These are phyloP conservation scores for Ephestia elutella DNA, from an alignment of 1,140 invertebrate genomes.

Conservation along the genomic window DNA sequence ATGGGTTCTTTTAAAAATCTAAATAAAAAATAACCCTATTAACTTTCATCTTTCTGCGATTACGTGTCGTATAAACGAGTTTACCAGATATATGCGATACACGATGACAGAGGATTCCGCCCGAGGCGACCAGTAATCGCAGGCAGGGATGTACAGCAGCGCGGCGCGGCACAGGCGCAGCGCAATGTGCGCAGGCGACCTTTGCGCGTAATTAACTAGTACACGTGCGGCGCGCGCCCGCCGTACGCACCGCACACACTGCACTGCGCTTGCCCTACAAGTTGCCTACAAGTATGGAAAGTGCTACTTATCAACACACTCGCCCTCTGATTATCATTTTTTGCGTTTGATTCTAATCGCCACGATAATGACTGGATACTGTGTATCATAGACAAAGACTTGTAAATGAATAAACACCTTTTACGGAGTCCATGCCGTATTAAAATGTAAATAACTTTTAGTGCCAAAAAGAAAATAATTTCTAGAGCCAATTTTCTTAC, in stretches of 20 bases:
- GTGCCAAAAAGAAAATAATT: too few species aligned
- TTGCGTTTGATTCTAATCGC: slow-evolving; percentile 55
- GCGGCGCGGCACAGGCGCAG: slow-evolving; percentile 13
- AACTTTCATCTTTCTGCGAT: neutral
- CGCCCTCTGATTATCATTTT: slow-evolving; percentile 49
- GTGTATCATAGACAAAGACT: neutral
- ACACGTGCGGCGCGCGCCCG: slow-evolving; percentile 40
- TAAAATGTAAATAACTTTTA: neutral
- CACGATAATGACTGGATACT: slow-evolving; percentile 12
- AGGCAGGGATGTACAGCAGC: neutral
- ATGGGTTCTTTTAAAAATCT: too few species aligned
- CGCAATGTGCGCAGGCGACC: slow-evolving; percentile 68
- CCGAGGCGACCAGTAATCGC: slow-evolving; percentile 6
- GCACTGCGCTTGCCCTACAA: slow-evolving; percentile 18
- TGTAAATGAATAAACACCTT: neutral
- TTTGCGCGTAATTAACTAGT: slow-evolving; percentile 57
- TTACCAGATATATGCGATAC: neutral
- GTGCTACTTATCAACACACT: slow-evolving; percentile 27
- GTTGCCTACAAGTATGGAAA: slow-evolving; percentile 23
- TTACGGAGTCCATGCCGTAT: neutral
- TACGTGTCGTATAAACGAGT: neutral
- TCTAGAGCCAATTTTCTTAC: too few species aligned
- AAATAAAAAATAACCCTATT: too few species aligned
- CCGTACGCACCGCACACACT: slow-evolving; percentile 29
- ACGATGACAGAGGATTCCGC: slow-evolving; percentile 13